phyloP scores from a whole-genome alignment of 1,140 invertebrate species.

The Leptopilina boulardi region DNA sequence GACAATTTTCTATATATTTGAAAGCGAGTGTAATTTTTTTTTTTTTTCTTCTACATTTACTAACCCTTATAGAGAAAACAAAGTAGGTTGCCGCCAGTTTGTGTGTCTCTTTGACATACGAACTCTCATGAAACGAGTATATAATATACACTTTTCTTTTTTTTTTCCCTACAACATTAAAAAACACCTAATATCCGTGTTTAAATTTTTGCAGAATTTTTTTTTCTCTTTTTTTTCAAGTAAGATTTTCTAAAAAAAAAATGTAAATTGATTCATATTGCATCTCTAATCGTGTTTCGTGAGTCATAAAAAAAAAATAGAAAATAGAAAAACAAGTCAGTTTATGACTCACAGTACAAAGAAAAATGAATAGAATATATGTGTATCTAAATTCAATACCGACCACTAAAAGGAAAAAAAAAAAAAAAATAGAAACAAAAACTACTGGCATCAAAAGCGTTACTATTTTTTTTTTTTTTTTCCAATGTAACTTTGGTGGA shows the following conservation, averaged over 20 bases:
- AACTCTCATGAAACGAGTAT: not conserved
- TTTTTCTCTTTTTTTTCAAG: too few species aligned
- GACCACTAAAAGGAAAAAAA: not conserved
- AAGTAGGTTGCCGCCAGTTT: not conserved
- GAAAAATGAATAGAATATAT: conserved; percentile 14
- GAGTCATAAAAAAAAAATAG: not conserved
- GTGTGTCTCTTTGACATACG: conserved; percentile 14
- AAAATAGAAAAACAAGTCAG: not conserved
- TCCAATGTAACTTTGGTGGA: not conserved
- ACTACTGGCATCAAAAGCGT: not conserved
- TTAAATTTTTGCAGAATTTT: not conserved
- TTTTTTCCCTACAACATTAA: not conserved
- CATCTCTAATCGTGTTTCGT: not conserved
- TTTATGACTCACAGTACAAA: not conserved
- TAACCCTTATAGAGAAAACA: not conserved
- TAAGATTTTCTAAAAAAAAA: too few species aligned
- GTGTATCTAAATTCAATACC: not conserved
- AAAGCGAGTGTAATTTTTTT: not conserved
- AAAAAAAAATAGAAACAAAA: not conserved
- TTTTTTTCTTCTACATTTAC: not conserved
- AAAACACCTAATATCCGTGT: not conserved
- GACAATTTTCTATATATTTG: not conserved
- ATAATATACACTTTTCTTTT: too few species aligned
- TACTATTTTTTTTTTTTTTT: not conserved
- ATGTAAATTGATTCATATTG: not conserved